phyloP scores from a whole-genome alignment of 35 echinoderm and acorn worm species.

The Diadema setosum region DNA sequence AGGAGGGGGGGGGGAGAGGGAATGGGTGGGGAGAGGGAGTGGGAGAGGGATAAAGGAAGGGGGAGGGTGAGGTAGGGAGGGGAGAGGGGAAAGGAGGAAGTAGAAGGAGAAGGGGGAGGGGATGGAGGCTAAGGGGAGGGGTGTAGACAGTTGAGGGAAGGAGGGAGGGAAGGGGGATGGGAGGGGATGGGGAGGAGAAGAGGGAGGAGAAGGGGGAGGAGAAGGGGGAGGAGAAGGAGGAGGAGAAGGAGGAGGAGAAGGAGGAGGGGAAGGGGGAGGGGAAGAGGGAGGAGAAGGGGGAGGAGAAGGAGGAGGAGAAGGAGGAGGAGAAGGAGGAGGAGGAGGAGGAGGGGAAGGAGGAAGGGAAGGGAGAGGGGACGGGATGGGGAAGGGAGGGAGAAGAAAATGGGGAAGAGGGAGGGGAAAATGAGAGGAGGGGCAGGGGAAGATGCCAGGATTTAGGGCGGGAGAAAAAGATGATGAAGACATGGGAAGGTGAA shows the following conservation, averaged over 20 bases:
- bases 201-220: background rate
- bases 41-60: too few relatives aligned
- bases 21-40: too few relatives aligned
- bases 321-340: background rate
- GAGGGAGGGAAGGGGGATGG: too few relatives aligned
- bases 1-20: too few relatives aligned
- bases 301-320: background rate
- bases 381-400: background rate
- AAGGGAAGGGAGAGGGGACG: background rate
- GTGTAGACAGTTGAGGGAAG: background rate
- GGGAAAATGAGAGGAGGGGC: background rate
- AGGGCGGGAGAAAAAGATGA: too few relatives aligned
- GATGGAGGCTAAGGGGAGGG: too few relatives aligned
- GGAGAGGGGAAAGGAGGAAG: too few relatives aligned
- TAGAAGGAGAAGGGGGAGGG: too few relatives aligned
- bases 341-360: background rate
- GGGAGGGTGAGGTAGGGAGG: too few relatives aligned
- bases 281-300: background rate
- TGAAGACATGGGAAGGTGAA: too few relatives aligned
- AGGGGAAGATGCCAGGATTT: background rate
- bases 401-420: background rate
- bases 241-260: background rate
- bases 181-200: too few relatives aligned
- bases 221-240: background rate
- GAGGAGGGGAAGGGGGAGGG: background rate